A percentile compares a stretch with the other conserved stretches of the same genome.
phyloP scores from a whole-genome alignment of 2,888 invertebrate species.

The Pilophorus perplexus region DNA sequence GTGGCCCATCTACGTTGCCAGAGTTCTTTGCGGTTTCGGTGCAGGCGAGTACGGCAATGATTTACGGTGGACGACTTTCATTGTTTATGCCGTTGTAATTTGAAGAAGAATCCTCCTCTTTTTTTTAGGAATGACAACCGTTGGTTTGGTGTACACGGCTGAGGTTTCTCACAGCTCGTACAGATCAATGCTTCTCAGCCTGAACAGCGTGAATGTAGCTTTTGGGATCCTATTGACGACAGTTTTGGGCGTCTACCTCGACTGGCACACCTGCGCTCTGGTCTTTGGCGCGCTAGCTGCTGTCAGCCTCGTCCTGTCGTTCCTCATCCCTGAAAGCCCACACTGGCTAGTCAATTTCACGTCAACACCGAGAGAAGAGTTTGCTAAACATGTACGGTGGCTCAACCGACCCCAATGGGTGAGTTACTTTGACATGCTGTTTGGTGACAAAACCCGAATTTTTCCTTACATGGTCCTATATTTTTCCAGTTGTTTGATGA shows the following conservation, averaged over 20 bases:
- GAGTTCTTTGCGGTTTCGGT: slow-evolving; percentile 58
- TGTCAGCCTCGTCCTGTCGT: slow-evolving; percentile 52
- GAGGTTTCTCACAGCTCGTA: slow-evolving; percentile 59
- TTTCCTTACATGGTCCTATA: neutral
- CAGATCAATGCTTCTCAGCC: slow-evolving; percentile 58
- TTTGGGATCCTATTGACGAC: slow-evolving; percentile 60
- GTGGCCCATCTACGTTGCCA: slow-evolving; percentile 54
- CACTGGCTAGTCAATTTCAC: slow-evolving; percentile 56
- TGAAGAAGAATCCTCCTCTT: no score
- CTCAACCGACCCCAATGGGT: slow-evolving; percentile 45
- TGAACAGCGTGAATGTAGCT: slow-evolving; percentile 61
- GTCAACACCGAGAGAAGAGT: slow-evolving; percentile 30
- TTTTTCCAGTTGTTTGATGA: slow-evolving; percentile 44
- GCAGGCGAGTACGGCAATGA: slow-evolving; percentile 55
- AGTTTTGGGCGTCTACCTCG: slow-evolving; percentile 54
- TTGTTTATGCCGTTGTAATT: no score
- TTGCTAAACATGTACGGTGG: slow-evolving; percentile 42
- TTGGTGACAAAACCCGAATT: neutral
- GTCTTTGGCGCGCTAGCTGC: slow-evolving; percentile 53
- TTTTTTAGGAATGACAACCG: slow-evolving; percentile 53
- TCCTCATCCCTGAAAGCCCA: slow-evolving; percentile 59
- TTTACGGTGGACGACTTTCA: no score
- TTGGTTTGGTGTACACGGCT: slow-evolving; percentile 59
- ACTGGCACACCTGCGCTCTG: slow-evolving; percentile 57
- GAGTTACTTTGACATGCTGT: neutral